Evolutionary conservation across 2,113 vertebrate species (phyloP), one percentile per base, ranked within the genome.

Genomic region (Eublepharis macularius): DNA sequence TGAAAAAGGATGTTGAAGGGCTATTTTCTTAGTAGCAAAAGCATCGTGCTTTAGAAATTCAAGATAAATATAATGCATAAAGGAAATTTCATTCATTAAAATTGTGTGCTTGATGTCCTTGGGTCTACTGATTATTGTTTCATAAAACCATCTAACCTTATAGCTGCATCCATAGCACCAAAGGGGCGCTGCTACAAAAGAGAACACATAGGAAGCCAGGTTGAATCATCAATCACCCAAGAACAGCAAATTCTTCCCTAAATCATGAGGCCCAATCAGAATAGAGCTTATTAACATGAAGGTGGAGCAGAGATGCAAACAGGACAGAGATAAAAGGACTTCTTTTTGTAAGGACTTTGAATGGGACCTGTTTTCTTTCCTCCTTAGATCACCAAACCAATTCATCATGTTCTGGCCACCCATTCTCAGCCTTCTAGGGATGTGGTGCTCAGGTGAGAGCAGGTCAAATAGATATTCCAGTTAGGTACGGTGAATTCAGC

Each of bases 361-460:
- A 6, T 45, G 4, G 26, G 13, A 7, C 51, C 29, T 76, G 3
- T n/a, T n/a, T 24, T 7, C 4, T 17, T 63, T 43, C n/a, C 54
- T 54, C 9, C 1, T 16, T 34, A 3, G 10, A 4, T n/a, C 39
- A 6, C 1, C 24, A 16, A 1, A 81, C 14, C 11, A 0, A 5
- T 17, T 2, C 47, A 19, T 0, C 47, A 82, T 82, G 80, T 45
- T 72, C 32, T 54, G 47, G 66, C 21, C 7, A 72, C 32, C 34
- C 2, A 1, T 72, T 72, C 3, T 57, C 13, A 24, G n/a, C 11
- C 13, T 82, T 16, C 10, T 82, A 1, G 49, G 11, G 6, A 32
- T 57, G 16, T 72, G 66, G n/a, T 72, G 47, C 47, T 57, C 45
- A 81, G 80, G 68, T 82, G n/a, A 17, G 80, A 39, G 11, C 19